Evolutionary conservation across 2,797 vertebrate species (phyloP).

Genomic region (Hephaestus fuliginosus): DNA sequence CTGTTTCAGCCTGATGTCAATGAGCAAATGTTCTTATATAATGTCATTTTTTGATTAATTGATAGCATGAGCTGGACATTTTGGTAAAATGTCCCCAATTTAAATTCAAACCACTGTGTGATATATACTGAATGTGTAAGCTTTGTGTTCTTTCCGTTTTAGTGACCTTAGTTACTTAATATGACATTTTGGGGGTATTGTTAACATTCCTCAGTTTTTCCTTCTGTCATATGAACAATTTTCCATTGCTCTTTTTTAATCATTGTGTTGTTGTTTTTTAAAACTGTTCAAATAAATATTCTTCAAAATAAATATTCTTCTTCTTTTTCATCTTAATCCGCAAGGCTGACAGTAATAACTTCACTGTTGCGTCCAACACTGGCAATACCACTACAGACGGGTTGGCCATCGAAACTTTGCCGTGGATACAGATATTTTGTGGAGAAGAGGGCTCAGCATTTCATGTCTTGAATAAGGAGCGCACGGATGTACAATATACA

Average conservation of each 20-base stretch:
- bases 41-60: not conserved
- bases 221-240: not conserved
- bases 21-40: not conserved
- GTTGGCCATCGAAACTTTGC: not conserved
- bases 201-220: not conserved
- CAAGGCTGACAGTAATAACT: not conserved
- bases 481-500: not conserved
- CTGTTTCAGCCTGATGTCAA: not conserved
- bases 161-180: not conserved
- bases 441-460: too few relatives aligned
- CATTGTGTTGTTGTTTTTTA: not conserved
- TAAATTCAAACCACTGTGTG: slow-evolving; percentile 20
- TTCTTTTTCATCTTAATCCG: too few relatives aligned
- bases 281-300: not conserved
- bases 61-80: slow-evolving; percentile 8
- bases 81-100: slow-evolving; percentile 38
- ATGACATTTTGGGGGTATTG: not conserved
- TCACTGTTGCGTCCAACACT: not conserved
- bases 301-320: too few relatives aligned
- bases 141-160: slow-evolving; percentile 5
- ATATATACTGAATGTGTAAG: not conserved
- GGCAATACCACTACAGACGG: not conserved
- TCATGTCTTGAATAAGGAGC: not conserved
- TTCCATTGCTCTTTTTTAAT: not conserved
- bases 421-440: not conserved